A percentile compares a stretch with the other conserved stretches of the same genome.
Conservation (phyloP, 2,797 vertebrate genomes). For the Rhinogobio ventralis region DNA sequence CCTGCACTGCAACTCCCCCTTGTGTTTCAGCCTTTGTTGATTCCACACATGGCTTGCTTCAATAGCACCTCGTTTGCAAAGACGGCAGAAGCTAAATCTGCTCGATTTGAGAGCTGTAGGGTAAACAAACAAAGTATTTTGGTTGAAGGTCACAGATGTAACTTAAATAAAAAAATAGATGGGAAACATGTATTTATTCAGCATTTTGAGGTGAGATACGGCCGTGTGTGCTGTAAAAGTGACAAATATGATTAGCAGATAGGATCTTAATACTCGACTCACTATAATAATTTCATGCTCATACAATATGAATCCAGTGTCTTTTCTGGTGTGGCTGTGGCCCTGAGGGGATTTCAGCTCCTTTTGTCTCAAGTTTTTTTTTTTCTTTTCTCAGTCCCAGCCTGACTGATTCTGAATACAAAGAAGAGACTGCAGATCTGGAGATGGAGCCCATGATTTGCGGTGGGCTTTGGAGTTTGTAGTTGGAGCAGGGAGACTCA, state of each 20-base stretch:
- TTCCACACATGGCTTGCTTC: constrained; percentile 42
- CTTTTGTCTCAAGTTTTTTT: constrained; percentile 23
- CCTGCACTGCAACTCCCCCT: background rate
- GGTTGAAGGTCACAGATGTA: constrained; percentile 29
- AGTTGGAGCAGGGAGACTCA: constrained; percentile 4
- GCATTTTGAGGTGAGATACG: background rate
- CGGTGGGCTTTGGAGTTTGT: constrained; percentile 10
- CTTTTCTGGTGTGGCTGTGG: constrained; percentile 12
- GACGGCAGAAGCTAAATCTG: constrained; percentile 24
- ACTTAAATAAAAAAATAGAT: background rate
- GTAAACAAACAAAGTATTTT: constrained; percentile 40
- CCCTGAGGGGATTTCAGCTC: constrained; percentile 8
- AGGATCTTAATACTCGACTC: background rate
- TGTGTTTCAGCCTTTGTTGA: constrained; percentile 43
- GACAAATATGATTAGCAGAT: background rate
- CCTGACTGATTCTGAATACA: constrained; percentile 16
- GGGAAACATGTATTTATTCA: background rate
- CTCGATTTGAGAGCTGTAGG: constrained; percentile 9
- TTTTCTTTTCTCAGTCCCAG: background rate
- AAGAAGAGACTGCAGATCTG: constrained; percentile 15
- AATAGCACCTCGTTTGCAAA: constrained; percentile 24
- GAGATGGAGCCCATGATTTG: constrained; percentile 19
- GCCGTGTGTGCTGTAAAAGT: background rate
- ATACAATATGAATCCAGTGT: constrained; percentile 17
- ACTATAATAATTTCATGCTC: constrained; percentile 17